phyloP scores from a whole-genome alignment of 2,888 invertebrate genomes.

The Rhopalosiphum nymphaeae region DNA sequence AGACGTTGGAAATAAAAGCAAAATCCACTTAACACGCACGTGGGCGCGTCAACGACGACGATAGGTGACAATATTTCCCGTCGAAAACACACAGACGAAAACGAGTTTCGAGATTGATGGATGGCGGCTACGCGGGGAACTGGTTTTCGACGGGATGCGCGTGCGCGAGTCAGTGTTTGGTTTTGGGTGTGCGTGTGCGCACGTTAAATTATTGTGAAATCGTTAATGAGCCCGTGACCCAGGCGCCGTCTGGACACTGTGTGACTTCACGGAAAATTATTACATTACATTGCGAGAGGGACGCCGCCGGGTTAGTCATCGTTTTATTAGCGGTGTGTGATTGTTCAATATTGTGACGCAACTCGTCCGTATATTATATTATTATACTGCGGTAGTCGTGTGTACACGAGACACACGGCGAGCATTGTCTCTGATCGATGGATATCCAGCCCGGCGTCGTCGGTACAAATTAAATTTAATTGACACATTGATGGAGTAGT shows the following conservation, averaged over 20 bases:
- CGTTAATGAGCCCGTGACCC: conserved; percentile 47
- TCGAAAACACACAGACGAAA: conserved; percentile 32
- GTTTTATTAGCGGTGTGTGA: conserved; percentile 34
- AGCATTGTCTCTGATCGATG: conserved; percentile 59
- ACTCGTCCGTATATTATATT: conserved; percentile 4
- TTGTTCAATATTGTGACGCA: conserved; percentile 52
- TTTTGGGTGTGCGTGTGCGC: background rate
- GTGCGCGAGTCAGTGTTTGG: background rate
- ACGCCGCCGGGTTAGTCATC: conserved; percentile 46
- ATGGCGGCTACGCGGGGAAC: conserved; percentile 39
- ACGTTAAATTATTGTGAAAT: conserved; percentile 49
- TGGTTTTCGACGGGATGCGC: conserved; percentile 45
- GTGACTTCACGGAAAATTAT: conserved; percentile 12
- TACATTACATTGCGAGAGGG: background rate
- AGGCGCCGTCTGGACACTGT: conserved; percentile 49
- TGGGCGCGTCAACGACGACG: conserved; percentile 54
- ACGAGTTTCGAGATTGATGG: conserved; percentile 63
- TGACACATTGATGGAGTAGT: conserved; percentile 64
- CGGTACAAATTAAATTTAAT: conserved; percentile 64
- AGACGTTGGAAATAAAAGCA: conserved; percentile 55
- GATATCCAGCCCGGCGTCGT: conserved; percentile 23
- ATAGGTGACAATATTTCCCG: conserved; percentile 61
- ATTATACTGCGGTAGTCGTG: background rate
- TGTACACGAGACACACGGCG: background rate
- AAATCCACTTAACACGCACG: conserved; percentile 62